Evolutionary conservation across 2,113 vertebrate genomes (phyloP).

Genomic region (Hippocampus guttulatus): DNA sequence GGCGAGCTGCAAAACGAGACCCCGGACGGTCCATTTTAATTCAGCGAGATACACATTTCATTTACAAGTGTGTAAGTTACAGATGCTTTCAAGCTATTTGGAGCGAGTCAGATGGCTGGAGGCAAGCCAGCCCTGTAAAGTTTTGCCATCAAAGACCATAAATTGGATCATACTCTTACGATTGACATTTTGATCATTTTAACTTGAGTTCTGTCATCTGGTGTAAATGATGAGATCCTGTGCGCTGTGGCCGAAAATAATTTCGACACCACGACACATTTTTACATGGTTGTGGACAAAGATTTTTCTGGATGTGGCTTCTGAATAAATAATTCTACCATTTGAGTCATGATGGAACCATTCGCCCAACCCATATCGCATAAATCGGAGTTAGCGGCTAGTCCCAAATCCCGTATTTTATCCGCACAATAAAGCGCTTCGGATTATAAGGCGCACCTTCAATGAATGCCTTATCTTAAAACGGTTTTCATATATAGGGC

Average conservation of each 20-base stretch:
- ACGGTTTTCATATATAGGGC: too few species aligned
- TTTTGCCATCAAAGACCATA: constrained; percentile 31
- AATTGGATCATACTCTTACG: constrained; percentile 48
- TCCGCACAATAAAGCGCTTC: too few species aligned
- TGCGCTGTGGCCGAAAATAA: neutral
- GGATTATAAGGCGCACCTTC: too few species aligned
- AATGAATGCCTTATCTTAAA: too few species aligned
- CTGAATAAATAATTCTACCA: too few species aligned
- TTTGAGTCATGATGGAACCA: neutral
- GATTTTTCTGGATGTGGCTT: neutral
- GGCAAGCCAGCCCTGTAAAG: constrained; percentile 37
- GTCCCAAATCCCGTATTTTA: too few species aligned
- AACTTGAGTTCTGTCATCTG: constrained; percentile 9
- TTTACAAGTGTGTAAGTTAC: constrained; percentile 52
- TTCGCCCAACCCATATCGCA: neutral
- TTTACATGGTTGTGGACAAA: neutral
- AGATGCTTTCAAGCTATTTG: constrained; percentile 30
- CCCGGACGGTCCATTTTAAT: constrained; percentile 59
- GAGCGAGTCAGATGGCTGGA: constrained; percentile 32
- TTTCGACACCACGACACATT: neutral
- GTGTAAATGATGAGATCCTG: constrained; percentile 15
- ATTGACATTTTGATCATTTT: constrained; percentile 26
- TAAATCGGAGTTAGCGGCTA: too few species aligned
- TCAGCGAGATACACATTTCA: constrained; percentile 65
- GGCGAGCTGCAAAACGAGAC: constrained; percentile 55